Conservation (phyloP, 1,140 invertebrate species). For the Acromyrmex echinatior region DNA sequence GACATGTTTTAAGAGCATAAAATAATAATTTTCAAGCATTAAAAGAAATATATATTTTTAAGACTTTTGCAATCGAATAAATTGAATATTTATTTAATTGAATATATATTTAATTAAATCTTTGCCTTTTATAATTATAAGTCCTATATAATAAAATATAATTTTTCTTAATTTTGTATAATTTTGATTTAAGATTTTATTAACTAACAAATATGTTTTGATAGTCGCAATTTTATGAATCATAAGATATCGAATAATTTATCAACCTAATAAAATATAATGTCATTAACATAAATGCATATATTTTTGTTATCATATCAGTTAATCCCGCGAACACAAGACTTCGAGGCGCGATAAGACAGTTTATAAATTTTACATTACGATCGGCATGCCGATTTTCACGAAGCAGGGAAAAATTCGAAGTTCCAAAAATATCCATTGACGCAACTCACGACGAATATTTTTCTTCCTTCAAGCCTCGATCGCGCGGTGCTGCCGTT, state of each 20-base stretch:
- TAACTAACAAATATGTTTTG: background rate
- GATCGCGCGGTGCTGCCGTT: background rate
- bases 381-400: background rate
- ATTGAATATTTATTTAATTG: background rate
- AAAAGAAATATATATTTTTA: too few relatives aligned
- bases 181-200: background rate
- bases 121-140: background rate
- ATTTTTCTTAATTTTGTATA: background rate
- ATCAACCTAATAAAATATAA: background rate
- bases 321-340: background rate
- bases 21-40: too few relatives aligned
- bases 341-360: background rate
- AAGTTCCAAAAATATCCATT: slow-evolving; percentile 32
- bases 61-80: too few relatives aligned
- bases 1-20: too few relatives aligned
- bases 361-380: slow-evolving; percentile 35
- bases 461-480: slow-evolving; percentile 4
- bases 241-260: background rate
- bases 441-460: slow-evolving; percentile 32
- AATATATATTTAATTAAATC: too few relatives aligned
- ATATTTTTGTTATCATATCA: slow-evolving; percentile 32
- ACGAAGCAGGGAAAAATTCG: slow-evolving; percentile 30
- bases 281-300: slow-evolving; percentile 4
- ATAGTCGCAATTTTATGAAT: background rate
- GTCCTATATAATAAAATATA: background rate